Conservation (phyloP, 2,113 vertebrate genomes). For the Megaceryle maxima region DNA sequence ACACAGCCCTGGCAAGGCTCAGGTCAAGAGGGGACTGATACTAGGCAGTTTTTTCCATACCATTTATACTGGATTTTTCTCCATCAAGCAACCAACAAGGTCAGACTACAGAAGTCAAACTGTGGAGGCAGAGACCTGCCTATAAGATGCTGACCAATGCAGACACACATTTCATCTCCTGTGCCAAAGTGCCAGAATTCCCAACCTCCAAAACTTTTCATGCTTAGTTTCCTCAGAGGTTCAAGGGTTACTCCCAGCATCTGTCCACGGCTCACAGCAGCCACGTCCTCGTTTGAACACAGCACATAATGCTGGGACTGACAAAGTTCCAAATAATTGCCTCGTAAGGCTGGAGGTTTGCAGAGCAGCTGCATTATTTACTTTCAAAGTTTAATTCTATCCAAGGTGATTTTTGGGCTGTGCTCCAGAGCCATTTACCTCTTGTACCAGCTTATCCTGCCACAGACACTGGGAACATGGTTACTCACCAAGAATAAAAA, state of each 20-base stretch:
- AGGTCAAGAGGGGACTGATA: background rate
- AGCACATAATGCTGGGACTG: rapidly evolving
- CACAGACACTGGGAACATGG: background rate
- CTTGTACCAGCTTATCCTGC: background rate
- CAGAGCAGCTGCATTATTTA: background rate
- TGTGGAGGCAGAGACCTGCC: background rate
- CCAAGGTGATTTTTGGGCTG: background rate
- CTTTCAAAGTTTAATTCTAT: background rate
- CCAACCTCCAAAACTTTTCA: background rate
- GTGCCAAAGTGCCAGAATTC: background rate
- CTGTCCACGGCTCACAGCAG: background rate
- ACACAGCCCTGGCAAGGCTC: background rate
- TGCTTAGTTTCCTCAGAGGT: background rate
- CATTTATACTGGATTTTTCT: background rate
- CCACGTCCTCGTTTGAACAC: rapidly evolving
- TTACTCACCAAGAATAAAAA: background rate
- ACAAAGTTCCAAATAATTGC: background rate
- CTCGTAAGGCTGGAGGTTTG: background rate
- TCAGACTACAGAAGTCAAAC: background rate
- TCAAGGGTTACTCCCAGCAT: background rate
- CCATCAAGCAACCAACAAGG: background rate
- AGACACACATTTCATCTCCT: rapidly evolving
- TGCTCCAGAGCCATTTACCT: background rate
- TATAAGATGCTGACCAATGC: background rate
- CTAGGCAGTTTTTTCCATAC: background rate